Evolutionary conservation across 2,797 vertebrate genomes (phyloP), one percentile per base, ranked within the genome.

Genomic region (Danio tinwini): DNA sequence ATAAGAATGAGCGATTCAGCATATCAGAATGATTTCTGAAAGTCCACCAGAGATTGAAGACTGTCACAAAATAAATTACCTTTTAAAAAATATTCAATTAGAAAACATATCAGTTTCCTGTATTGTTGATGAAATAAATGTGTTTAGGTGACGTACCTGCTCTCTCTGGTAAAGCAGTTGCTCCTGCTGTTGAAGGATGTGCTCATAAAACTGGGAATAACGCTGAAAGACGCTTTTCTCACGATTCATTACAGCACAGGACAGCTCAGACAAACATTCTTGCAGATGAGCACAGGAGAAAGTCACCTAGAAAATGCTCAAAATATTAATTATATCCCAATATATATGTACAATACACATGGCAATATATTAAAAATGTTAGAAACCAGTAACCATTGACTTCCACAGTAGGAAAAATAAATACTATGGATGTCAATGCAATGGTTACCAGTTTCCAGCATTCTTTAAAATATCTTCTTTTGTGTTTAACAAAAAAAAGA

Each of bases 161-260:
- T 95, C 90, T 81, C 88, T 93, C 81, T 89, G 89, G 78, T 84
- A 72, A 74, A 96, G 90, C 16, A 91, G 87, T 74, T 47, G 42
- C 2, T 84, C 90, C 9, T 90, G 37, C 39, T 93, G 93, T 74
- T 88, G 90, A 72, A 94, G 87, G 63, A 93, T 85, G 2, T 93
- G 94, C 84, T 95, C 93, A 1, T 94, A 94, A 85, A 93, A 94
- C 87, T 88, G 90, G 0, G 93, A 95, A 74, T 93, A 94, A 56
- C 87, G 88, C 87, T 93, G 87, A 50, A 94, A 95, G 88, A 82
- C 90, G 82, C 89, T 92, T 53, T 53, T 58, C 81, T 94, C 93
- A 81, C 91, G 91, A 59, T 87, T 91, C 87, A 86, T 90, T 84
- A 94, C 81, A 1, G 92, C 93, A 50, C 90, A 93, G 19, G 90